phyloP scores from a whole-genome alignment of 2,113 vertebrate genomes.

The Daphoenositta chrysoptera region DNA sequence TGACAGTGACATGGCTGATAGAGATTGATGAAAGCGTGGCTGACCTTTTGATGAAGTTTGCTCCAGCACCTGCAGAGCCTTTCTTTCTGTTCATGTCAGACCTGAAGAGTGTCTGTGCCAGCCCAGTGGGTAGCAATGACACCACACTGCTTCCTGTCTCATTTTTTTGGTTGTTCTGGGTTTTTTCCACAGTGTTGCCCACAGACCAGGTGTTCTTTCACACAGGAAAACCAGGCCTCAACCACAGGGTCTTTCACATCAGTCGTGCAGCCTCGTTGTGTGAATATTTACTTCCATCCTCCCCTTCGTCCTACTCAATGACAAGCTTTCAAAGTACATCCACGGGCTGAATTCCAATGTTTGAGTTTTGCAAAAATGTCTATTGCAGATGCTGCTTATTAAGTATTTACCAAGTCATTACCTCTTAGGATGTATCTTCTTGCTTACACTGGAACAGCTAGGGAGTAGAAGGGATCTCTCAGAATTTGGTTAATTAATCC shows the following conservation, averaged over 20 bases:
- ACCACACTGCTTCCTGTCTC: background rate
- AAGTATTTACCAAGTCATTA: constrained; percentile 57
- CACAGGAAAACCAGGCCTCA: background rate
- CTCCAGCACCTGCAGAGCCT: background rate
- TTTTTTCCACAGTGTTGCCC: background rate
- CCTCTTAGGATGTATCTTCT: constrained; percentile 23
- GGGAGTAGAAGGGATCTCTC: constrained; percentile 16
- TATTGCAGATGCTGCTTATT: constrained; percentile 27
- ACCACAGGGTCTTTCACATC: background rate
- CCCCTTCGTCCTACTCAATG: background rate
- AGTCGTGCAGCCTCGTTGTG: background rate
- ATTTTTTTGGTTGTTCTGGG: background rate
- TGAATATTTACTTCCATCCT: background rate
- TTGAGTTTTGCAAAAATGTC: constrained; percentile 7
- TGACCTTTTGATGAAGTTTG: background rate
- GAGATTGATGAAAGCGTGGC: rapidly evolving
- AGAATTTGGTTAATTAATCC: constrained; percentile 59
- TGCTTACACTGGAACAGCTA: background rate
- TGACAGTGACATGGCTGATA: background rate
- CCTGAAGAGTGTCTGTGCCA: background rate
- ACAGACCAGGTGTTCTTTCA: background rate
- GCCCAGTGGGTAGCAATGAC: background rate
- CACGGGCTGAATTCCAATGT: background rate
- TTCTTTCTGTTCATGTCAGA: background rate
- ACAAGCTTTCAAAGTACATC: background rate